phyloP scores from a whole-genome alignment of 2,113 vertebrate species.

The Panurus biarmicus region DNA sequence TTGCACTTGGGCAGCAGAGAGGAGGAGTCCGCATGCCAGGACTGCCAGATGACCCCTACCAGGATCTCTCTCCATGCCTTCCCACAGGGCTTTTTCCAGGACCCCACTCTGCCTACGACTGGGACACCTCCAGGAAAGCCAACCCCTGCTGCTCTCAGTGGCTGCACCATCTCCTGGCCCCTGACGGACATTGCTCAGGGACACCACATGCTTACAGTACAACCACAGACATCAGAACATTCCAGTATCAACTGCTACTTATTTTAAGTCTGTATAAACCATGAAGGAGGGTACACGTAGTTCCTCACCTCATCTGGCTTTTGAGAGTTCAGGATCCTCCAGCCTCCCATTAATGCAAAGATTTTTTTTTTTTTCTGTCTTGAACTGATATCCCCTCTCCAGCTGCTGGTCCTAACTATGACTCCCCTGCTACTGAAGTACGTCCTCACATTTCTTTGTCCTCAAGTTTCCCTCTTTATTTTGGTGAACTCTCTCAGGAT shows the following conservation, averaged over 20 bases:
- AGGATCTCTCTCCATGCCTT: neutral
- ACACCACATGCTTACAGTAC: neutral
- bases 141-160: neutral
- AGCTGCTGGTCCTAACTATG: neutral
- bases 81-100: neutral
- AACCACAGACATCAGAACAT: neutral
- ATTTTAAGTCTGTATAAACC: neutral
- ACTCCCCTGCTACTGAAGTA: neutral
- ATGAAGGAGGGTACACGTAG: neutral
- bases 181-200: accelerated
- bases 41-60: neutral
- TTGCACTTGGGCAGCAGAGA: neutral
- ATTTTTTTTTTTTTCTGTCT: neutral
- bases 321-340: neutral
- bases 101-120: accelerated
- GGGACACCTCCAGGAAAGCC: neutral
- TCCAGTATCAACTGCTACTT: neutral
- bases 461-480: neutral
- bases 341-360: neutral
- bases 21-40: accelerated
- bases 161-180: accelerated
- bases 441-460: neutral
- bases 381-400: neutral
- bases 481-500: neutral
- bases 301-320: neutral